Base-by-base conservation (phyloP, 1,140 invertebrate genomes). In the Heliconius nattereri region DNA sequence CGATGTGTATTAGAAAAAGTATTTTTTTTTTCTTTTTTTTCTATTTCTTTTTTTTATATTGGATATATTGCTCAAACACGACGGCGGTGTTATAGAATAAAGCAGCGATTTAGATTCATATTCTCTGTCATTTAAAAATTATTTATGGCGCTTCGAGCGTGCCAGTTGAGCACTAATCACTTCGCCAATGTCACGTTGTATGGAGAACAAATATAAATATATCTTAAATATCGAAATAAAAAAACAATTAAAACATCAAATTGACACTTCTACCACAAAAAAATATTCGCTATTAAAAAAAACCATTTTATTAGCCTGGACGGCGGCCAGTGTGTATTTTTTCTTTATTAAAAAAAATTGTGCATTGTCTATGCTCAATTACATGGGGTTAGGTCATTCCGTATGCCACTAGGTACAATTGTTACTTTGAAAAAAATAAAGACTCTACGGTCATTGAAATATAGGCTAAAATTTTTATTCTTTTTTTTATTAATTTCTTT, bases 301-400 rank as follows among this genome's bases (percentile, higher is more conserved):
- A 83, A 78, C 73, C 60, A 73, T 81, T 83, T 85, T 85, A 86
- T 85, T 87, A 81, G 83, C 78, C 88, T 80, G 86, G 87, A 88
- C 87, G 88, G 82, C 85, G 89, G 85, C 85, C 86, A 89, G 86
- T 85, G 82, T 82, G 60, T 66, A 16, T 29, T 66, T 66, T 77
- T 84, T 76, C 80, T 84, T 80, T 85, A 83, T 76, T 85, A 88
- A 87, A 85, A 86, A 90, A 87, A 86, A 87, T 6, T 89, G 87
- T 86, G 79, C 84, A 87, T 91, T 90, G 86, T 91, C 87, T 90
- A 86, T 88, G 81, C 81, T 73, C 82, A 84, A 85, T 86, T 83
- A 84, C 85, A 83, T 86, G 83, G 85, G 86, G 83, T 86, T 84
- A 83, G 87, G 82, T 85, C 85, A 86, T 88, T 84, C 85, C 81